Evolutionary conservation across 1,140 invertebrate species (phyloP).

Genomic region (Neuroterus valhalla): DNA sequence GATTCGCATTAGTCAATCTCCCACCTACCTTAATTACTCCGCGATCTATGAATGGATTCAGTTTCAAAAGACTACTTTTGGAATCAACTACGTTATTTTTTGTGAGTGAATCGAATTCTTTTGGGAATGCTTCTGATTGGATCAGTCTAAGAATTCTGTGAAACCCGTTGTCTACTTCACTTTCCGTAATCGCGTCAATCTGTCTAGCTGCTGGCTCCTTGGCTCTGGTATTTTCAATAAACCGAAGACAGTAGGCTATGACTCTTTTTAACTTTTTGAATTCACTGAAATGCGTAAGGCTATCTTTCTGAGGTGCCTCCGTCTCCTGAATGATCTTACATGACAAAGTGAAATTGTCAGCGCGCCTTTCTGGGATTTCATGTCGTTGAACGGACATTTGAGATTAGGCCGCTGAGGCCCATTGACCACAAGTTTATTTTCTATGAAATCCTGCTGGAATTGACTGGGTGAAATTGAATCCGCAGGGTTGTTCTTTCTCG

Average conservation of each 20-base stretch:
- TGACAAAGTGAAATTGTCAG: too few relatives aligned
- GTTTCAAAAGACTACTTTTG: constrained; percentile 47
- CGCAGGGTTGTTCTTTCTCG: too few relatives aligned
- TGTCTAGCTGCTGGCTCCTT: too few relatives aligned
- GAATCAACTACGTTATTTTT: neutral
- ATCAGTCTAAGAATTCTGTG: neutral
- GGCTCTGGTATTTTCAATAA: too few relatives aligned
- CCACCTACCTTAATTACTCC: constrained; percentile 50
- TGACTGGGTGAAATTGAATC: constrained; percentile 31
- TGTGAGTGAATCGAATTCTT: neutral
- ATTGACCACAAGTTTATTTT: neutral
- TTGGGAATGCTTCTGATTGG: neutral
- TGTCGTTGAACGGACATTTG: neutral
- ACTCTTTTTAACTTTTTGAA: too few relatives aligned
- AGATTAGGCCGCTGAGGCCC: constrained; percentile 32
- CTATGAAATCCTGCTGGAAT: neutral
- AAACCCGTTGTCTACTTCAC: neutral
- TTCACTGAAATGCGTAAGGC: too few relatives aligned
- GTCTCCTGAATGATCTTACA: too few relatives aligned
- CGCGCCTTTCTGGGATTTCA: too few relatives aligned
- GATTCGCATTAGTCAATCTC: constrained; percentile 43
- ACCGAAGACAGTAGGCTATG: too few relatives aligned
- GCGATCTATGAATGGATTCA: too few relatives aligned
- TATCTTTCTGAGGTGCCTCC: too few relatives aligned
- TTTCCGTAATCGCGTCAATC: neutral